Conservation (phyloP, 2,113 vertebrate genomes). For the Numenius arquata region DNA sequence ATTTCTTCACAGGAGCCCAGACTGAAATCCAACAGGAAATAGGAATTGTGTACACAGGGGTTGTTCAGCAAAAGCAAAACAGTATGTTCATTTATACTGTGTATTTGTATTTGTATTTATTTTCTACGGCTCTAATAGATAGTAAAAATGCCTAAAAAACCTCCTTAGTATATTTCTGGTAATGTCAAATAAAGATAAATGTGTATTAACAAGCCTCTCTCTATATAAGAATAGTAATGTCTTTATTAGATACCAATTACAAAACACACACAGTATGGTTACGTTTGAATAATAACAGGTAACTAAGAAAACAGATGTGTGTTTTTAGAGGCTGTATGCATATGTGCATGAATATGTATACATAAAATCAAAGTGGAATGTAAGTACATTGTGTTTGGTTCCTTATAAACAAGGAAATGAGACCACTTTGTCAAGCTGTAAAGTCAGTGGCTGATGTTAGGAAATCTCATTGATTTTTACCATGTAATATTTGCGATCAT, state of each 20-base stretch:
- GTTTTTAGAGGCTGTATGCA: background rate
- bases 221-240: background rate
- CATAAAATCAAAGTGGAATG: background rate
- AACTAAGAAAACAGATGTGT: background rate
- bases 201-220: background rate
- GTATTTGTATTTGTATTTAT: background rate
- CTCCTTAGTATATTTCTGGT: background rate
- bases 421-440: background rate
- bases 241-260: background rate
- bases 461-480: background rate
- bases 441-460: background rate
- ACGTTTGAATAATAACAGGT: background rate
- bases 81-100: background rate
- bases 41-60: background rate
- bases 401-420: background rate
- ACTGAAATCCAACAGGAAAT: background rate
- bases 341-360: background rate
- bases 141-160: background rate
- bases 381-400: background rate
- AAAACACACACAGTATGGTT: background rate
- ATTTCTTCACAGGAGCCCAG: constrained; percentile 15
- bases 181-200: background rate
- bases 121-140: background rate
- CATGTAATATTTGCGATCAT: background rate
- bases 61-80: background rate